Evolutionary conservation across 1,140 invertebrate genomes (phyloP), one percentile per base, ranked within the genome.

Genomic region (Bombus terrestris): DNA sequence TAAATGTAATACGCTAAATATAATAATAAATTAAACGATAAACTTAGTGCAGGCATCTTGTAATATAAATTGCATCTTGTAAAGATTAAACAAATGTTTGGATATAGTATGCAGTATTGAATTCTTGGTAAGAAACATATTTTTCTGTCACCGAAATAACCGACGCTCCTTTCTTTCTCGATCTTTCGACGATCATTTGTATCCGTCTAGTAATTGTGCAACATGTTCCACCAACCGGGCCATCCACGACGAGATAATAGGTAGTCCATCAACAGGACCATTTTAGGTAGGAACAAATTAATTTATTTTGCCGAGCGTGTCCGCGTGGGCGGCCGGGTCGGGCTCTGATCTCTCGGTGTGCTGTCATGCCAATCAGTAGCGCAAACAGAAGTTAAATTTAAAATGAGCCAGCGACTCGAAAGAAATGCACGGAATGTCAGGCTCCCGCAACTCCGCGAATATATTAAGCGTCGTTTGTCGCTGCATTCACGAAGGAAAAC

Each of bases 251-350:
- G 37, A 41, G 25, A 89, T 80, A 69, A 83, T 62, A 86, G 66
- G 57, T 57, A 71, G 88, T 76, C 83, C 87, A 77, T 89, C 88
- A 69, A 25, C 39, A 43, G 68, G 71, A n/a, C 78, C 88, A 85
- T 90, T 87, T 90, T 85, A 69, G 86, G 83, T 81, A 73, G 74
- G 62, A 85, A 90, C 86, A 85, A 90, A 90, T 90, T 90, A 90
- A 90, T 90, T 90, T 83, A 88, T 90, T 90, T 89, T 62, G 62
- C 37, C 41, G 75, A n/a, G 22, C 57, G 62, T 77, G 57, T 28
- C 68, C 57, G 66, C 76, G 79, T 90, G 88, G 82, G 81, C 83
- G 88, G 39, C 37, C 25, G 35, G 35, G n/a, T n/a, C 47, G 22
- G 6, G 47, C 6, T 53, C 32, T 47, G 75, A 80, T 89, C 57